These are phyloP conservation scores for Lytechinus variegatus DNA, from an alignment of 35 echinoderm and acorn worm genomes.

Conservation along the genomic window DNA sequence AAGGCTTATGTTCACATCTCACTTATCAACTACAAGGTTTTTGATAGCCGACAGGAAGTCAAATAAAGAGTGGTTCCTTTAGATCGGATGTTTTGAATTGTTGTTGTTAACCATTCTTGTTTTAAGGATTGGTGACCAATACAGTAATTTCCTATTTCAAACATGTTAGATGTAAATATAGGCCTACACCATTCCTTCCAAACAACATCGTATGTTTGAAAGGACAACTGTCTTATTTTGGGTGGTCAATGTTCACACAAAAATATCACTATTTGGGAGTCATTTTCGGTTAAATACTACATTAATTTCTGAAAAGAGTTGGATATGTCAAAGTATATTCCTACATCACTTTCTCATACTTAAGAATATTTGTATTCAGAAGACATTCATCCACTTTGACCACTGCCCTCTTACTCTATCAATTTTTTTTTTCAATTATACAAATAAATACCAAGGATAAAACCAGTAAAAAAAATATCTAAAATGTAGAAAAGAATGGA, in stretches of 20 bases:
- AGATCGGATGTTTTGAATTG: background rate
- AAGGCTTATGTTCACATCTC: background rate
- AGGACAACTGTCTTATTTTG: background rate
- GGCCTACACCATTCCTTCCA: background rate
- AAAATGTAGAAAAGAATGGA: background rate
- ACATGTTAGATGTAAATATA: background rate
- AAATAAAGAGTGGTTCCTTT: background rate
- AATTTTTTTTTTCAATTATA: background rate
- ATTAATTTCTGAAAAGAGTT: background rate
- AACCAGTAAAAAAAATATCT: no score
- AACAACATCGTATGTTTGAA: background rate
- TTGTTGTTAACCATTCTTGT: background rate
- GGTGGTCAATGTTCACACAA: background rate
- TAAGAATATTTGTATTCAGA: background rate
- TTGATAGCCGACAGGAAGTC: background rate
- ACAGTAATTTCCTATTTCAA: background rate
- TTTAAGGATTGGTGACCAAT: background rate
- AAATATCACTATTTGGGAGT: background rate
- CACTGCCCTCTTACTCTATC: background rate
- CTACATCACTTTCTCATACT: background rate
- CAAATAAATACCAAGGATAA: background rate
- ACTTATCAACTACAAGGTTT: background rate
- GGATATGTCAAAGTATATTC: background rate
- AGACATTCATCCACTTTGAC: background rate
- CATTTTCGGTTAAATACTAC: no score